Conservation (phyloP, 1,140 invertebrate species). For the Brachionus calyciflorus region DNA sequence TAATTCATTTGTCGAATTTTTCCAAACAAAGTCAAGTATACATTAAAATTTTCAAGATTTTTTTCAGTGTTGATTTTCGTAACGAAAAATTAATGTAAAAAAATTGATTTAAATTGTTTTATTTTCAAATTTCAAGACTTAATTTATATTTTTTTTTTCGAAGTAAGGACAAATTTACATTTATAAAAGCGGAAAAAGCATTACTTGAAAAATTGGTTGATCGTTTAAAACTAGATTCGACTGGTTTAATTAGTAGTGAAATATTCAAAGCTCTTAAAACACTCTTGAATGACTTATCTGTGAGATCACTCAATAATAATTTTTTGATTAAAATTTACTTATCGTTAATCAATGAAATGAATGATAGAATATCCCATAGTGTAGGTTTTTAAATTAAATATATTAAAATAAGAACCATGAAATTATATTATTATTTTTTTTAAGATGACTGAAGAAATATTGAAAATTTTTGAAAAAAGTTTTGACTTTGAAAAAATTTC, state of each 20-base stretch:
- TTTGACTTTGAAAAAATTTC: no score
- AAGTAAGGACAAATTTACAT: not conserved
- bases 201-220: not conserved
- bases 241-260: not conserved
- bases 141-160: not conserved
- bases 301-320: not conserved
- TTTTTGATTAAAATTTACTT: constrained; percentile 3
- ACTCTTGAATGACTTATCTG: not conserved
- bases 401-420: no score
- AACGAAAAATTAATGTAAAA: constrained; percentile 14
- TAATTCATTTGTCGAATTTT: not conserved
- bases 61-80: not conserved
- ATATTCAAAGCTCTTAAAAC: not conserved
- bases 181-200: not conserved
- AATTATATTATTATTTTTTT: no score
- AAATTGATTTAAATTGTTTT: no score
- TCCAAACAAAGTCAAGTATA: not conserved
- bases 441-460: no score
- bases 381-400: not conserved
- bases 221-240: not conserved
- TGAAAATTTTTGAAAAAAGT: no score
- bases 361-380: not conserved
- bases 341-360: not conserved
- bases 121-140: not conserved
- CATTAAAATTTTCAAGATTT: constrained; percentile 12